Evolutionary conservation across 2,797 vertebrate genomes (phyloP), one percentile per base, ranked within the genome.

Genomic region (Eulemur mongoz): DNA sequence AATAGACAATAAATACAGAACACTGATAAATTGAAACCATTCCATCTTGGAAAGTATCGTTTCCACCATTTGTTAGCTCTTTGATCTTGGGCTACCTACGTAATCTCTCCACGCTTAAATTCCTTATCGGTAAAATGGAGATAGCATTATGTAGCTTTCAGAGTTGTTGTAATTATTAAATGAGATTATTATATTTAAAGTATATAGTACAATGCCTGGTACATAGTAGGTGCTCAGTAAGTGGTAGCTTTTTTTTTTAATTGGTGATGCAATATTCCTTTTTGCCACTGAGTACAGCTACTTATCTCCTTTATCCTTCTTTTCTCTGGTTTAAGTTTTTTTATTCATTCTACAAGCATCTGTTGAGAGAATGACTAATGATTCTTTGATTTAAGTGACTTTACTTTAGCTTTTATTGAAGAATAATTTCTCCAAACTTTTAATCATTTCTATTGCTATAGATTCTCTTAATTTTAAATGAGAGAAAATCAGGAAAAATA

Each of bases 341-440:
- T 48, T 91, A 86, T 76, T 90, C 25, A 89, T 91, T 84, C 40
- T 23, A 20, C 9, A 85, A 72, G 59, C 5, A 61, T 91, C 82
- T 91, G 13, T 89, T 76, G 78, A 73, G 27, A 80, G 65, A 92
- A 76, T 87, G 30, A 96, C 86, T 86, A 89, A 83, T 57, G 10
- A 85, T 84, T 92, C n/a, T 73, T 80, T n/a, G 18, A 92, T 45
- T 65, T 92, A 92, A 81, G 70, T 76, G 50, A 15, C 63, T 18
- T 82, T 73, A 30, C 45, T 82, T 50, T 83, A 69, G 14, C 22
- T 81, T 84, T 96, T 93, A 75, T 6, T 79, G 81, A 94, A 93
- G 84, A 92, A 83, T 38, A 95, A 86, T 54, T 79, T 91, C 72
- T 96, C 18, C 12, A 59, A 93, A 73, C 14, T 79, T 87, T 38